A percentile compares a stretch with the other conserved stretches of the same genome.
phyloP scores from a whole-genome alignment of 2,113 vertebrate genomes.

The Todiramphus saurophagus region DNA sequence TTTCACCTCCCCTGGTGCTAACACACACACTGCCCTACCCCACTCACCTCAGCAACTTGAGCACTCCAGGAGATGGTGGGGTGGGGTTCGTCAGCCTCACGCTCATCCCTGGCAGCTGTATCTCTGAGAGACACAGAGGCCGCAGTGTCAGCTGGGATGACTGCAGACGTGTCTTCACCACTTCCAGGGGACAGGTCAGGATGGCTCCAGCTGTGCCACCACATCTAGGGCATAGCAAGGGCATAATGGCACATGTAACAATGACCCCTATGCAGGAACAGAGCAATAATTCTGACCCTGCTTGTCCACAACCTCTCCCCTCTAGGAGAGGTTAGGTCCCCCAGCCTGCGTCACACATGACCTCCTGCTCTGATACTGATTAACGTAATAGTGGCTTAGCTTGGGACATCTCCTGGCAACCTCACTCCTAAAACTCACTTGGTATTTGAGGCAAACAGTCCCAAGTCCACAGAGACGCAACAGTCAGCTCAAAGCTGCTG shows the following conservation, averaged over 20 bases:
- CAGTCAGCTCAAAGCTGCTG: neutral
- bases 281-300: neutral
- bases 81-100: slow-evolving; percentile 35
- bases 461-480: neutral
- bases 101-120: slow-evolving; percentile 49
- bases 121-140: slow-evolving; percentile 46
- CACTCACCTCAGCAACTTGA: slow-evolving; percentile 62
- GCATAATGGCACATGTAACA: neutral
- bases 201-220: slow-evolving; percentile 71
- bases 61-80: slow-evolving; percentile 31
- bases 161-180: slow-evolving; percentile 72
- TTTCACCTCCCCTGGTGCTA: neutral
- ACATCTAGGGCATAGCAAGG: slow-evolving; percentile 33
- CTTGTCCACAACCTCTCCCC: neutral
- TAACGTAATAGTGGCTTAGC: neutral
- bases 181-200: slow-evolving; percentile 72
- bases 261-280: neutral
- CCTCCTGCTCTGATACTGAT: slow-evolving; percentile 14
- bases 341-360: neutral
- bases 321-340: neutral
- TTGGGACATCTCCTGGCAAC: slow-evolving; percentile 19
- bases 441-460: slow-evolving; percentile 16
- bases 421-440: neutral
- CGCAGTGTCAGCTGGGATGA: slow-evolving; percentile 50
- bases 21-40: neutral